A percentile compares a stretch with the other conserved stretches of the same genome.
phyloP scores from a whole-genome alignment of 2,797 vertebrate genomes.

The Poecilia wingei region DNA sequence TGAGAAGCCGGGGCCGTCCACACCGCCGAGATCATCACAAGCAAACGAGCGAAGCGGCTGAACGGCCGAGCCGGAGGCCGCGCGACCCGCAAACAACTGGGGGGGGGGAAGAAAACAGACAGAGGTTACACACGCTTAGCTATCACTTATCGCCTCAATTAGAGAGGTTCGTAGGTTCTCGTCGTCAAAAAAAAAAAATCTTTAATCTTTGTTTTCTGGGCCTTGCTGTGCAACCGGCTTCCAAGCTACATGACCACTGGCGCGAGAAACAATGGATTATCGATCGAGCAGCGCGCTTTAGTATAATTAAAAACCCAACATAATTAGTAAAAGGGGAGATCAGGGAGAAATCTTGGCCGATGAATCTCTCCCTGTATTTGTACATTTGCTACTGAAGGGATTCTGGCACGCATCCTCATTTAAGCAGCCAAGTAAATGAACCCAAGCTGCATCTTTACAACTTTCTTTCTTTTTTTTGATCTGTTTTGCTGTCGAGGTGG shows the following conservation, averaged over 20 bases:
- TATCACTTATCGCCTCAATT: slow-evolving; percentile 13
- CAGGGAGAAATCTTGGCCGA: slow-evolving; percentile 48
- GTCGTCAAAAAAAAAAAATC: neutral
- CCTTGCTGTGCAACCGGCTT: neutral
- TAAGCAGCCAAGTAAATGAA: slow-evolving; percentile 38
- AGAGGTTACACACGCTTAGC: neutral
- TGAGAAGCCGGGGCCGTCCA: slow-evolving; percentile 39
- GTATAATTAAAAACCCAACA: slow-evolving; percentile 64
- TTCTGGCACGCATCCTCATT: slow-evolving; percentile 31
- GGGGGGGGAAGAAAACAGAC: slow-evolving; percentile 12
- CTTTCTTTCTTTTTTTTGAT: slow-evolving; percentile 8
- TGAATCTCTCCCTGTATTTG: slow-evolving; percentile 45
- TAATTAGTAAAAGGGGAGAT: slow-evolving; percentile 54
- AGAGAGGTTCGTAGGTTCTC: slow-evolving; percentile 5
- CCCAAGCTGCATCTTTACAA: slow-evolving; percentile 27
- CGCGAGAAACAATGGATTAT: slow-evolving; percentile 45
- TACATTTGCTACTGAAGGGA: slow-evolving; percentile 32
- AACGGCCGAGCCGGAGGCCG: slow-evolving; percentile 10
- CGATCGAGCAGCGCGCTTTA: slow-evolving; percentile 21
- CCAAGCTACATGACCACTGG: slow-evolving; percentile 14
- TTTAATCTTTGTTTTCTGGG: neutral
- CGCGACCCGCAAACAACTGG: slow-evolving; percentile 11
- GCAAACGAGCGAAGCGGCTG: neutral
- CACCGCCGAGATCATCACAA: slow-evolving; percentile 37
- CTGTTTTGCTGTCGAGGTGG: slow-evolving; percentile 31